These are phyloP conservation scores for Portunus trituberculatus DNA, from an alignment of 1,140 invertebrate genomes.

Conservation along the genomic window DNA sequence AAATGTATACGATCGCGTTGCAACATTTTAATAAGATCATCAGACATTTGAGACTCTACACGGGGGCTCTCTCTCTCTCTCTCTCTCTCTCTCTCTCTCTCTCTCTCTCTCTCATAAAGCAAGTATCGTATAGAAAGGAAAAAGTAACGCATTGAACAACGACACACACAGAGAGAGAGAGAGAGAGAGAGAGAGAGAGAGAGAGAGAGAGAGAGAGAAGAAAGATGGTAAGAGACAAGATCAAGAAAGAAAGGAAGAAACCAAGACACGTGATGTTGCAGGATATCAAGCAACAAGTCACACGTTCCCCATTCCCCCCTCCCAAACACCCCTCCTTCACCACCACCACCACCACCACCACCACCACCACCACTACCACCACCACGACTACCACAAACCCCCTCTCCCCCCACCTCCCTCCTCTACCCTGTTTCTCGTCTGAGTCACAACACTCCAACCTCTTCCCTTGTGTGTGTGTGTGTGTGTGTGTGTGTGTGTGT, in stretches of 20 bases:
- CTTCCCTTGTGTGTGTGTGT: not conserved
- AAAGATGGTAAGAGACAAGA: not conserved
- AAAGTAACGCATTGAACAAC: too few species aligned
- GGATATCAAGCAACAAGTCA: not conserved
- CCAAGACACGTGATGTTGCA: not conserved
- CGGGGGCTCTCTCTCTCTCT: too few species aligned
- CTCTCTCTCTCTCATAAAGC: too few species aligned
- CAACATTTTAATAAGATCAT: too few species aligned
- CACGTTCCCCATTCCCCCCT: not conserved
- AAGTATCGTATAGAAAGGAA: too few species aligned
- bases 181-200: constrained; percentile 45
- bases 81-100: too few species aligned
- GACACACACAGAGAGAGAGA: not conserved
- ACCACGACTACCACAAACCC: too few species aligned
- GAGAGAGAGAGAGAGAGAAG: constrained; percentile 38
- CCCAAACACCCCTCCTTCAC: not conserved
- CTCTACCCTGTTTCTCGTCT: not conserved
- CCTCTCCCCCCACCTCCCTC: not conserved
- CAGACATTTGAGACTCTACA: too few species aligned
- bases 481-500: constrained; percentile 48
- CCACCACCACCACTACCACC: not conserved
- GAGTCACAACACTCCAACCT: not conserved
- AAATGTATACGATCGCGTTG: too few species aligned
- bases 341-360: not conserved
- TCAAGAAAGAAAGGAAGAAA: not conserved